Conservation (phyloP, 2,888 invertebrate genomes). For the Pristionchus exspectatus region DNA sequence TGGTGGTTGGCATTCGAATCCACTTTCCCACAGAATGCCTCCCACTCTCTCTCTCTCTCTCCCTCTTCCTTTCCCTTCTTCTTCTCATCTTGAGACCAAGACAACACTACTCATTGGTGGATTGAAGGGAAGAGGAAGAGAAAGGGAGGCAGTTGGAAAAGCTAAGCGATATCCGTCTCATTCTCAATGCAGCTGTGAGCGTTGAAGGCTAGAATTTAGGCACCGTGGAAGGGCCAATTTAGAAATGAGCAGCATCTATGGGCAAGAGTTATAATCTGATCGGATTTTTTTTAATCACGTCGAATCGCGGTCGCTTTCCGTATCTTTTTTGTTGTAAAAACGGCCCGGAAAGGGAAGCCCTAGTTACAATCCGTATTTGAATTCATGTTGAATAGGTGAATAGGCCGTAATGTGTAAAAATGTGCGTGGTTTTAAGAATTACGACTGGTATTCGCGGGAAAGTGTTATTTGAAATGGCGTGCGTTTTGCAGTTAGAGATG, state of each 20-base stretch:
- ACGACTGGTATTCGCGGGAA: too few relatives aligned
- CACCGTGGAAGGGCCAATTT: not conserved
- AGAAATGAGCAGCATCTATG: not conserved
- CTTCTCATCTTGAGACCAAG: slow-evolving; percentile 34
- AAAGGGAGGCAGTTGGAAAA: not conserved
- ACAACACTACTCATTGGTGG: slow-evolving; percentile 43
- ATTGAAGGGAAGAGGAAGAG: not conserved
- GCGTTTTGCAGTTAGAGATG: too few relatives aligned
- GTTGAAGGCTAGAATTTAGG: not conserved
- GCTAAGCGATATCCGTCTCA: slow-evolving; percentile 20
- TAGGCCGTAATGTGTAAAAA: too few relatives aligned
- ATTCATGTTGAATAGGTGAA: too few relatives aligned
- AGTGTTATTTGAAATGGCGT: too few relatives aligned
- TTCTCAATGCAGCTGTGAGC: not conserved
- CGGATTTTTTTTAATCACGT: too few relatives aligned
- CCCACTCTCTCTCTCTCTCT: slow-evolving; percentile 33
- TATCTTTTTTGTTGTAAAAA: too few relatives aligned
- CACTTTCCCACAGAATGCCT: slow-evolving; percentile 3
- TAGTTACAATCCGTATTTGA: too few relatives aligned
- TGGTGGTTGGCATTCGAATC: slow-evolving; percentile 1
- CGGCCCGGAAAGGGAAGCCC: too few relatives aligned
- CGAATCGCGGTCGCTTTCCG: too few relatives aligned
- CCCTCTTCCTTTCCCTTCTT: slow-evolving; percentile 1
- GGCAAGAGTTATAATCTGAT: too few relatives aligned
- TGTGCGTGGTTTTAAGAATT: too few relatives aligned